Percentiles rank a stretch among this genome's conserved stretches.
Conservation (phyloP, 2,888 invertebrate species). For the Pachymerium ferrugineum region DNA sequence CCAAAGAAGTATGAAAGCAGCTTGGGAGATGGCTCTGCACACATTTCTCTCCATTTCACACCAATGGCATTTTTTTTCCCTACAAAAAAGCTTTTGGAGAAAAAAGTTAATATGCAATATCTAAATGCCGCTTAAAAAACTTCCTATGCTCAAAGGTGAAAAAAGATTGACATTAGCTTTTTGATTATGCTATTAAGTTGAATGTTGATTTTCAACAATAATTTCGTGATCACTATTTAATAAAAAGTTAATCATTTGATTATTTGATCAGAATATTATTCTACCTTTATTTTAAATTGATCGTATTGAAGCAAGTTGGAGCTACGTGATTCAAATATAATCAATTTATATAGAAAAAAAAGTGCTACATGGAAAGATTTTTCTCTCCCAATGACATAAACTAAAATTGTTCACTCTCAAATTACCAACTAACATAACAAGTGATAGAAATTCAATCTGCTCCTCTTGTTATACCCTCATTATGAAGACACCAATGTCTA, state of each 20-base stretch:
- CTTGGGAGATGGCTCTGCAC: conserved; percentile 20
- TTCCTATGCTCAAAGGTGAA: neutral
- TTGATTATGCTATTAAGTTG: neutral
- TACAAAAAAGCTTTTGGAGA: neutral
- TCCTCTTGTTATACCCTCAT: neutral
- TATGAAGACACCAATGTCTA: conserved; percentile 7
- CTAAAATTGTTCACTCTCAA: neutral
- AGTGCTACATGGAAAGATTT: too few relatives aligned
- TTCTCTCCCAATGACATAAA: too few relatives aligned
- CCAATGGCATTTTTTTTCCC: conserved; percentile 1
- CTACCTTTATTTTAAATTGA: too few relatives aligned
- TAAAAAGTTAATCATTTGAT: too few relatives aligned
- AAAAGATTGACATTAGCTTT: neutral
- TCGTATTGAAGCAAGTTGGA: too few relatives aligned
- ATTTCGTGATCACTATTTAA: too few relatives aligned
- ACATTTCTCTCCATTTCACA: conserved; percentile 18
- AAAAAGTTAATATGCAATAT: conserved; percentile 9
- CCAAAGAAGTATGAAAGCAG: conserved; percentile 5
- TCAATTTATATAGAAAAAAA: too few relatives aligned
- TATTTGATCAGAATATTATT: too few relatives aligned
- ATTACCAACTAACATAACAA: neutral
- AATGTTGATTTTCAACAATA: too few relatives aligned
- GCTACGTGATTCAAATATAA: too few relatives aligned
- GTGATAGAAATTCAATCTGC: conserved; percentile 10
- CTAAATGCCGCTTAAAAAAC: neutral